Evolutionary conservation across 92 coral and sea anemone genomes (phyloP).

Genomic region (Chrysogorgia sp.): DNA sequence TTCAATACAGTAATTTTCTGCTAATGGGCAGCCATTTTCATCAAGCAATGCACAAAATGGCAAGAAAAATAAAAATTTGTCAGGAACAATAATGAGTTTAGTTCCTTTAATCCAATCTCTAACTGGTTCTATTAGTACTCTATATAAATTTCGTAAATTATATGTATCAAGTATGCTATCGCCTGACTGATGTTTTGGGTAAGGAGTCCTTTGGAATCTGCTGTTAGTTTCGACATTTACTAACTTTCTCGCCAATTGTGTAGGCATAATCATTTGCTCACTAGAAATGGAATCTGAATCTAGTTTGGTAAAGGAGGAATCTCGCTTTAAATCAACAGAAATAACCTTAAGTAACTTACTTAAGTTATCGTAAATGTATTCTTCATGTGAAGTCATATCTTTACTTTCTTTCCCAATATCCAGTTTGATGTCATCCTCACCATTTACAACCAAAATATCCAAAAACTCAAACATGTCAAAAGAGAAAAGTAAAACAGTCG

Average conservation of each 20-base stretch:
- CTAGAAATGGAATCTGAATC: neutral
- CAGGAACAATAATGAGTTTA: conserved; percentile 53
- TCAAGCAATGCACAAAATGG: conserved; percentile 54
- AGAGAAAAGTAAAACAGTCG: neutral
- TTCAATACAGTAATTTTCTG: conserved; percentile 42
- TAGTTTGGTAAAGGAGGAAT: conserved; percentile 1
- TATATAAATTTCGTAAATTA: no score
- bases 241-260: neutral
- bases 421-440: neutral
- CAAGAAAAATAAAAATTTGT: conserved; percentile 27
- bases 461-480: neutral
- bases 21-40: conserved; percentile 34
- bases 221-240: neutral
- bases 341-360: neutral
- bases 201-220: no score
- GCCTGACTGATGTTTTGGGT: neutral
- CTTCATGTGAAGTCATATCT: neutral
- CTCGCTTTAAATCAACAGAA: neutral
- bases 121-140: neutral
- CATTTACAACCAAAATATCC: neutral
- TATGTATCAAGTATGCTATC: neutral
- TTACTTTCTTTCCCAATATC: neutral
- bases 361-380: no score
- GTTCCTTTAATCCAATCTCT: neutral
- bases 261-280: neutral